Evolutionary conservation across 2,113 vertebrate genomes (phyloP), one percentile per base, ranked within the genome.

Genomic region (Embiotoca jacksoni): DNA sequence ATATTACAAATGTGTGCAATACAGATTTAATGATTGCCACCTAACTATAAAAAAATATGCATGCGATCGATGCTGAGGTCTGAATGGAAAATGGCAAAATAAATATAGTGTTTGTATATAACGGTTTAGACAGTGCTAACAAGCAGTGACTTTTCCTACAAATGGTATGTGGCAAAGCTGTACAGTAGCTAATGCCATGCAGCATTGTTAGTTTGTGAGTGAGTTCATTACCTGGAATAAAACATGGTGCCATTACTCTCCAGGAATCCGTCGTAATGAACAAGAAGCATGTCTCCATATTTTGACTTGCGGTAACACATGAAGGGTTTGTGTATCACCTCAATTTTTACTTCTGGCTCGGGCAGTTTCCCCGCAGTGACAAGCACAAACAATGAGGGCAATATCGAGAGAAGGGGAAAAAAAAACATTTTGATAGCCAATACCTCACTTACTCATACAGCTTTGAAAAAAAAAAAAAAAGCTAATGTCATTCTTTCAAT

Each of bases 181-280:
- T 52, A 30, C 32, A 67, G n/a, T 0, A 69, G 47, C 2, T 23
- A 23, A 23, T 23, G 23, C 9, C n/a, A 72, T 78, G 75, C 36
- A 62, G 37, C 46, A 53, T 32, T 39, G n/a, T 58, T 35, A 60
- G 23, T 23, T 23, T 23, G 23, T 23, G 23, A 23, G 23, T 23
- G 5, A 35, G 8, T n/a, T 56, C 39, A 3, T 97, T 94, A 99
- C 97, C 97, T 99, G 87, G 97, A 98, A 82, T 98, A 96, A 82
- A 99, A 98, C 77, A 95, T 87, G 5, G 97, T 95, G 63, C 97
- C 98, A 11, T 99, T 97, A 71, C 93, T 96, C 88, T 98, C 95
- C 87, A 99, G 75, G 85, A 84, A 98, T 32, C 97, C 97, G 3
- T 98, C 96, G 69, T 96, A 97, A 89, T 99, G 97, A 10, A 99